A percentile compares a stretch with the other conserved stretches of the same genome.
These are phyloP conservation scores for Panzeria rudis DNA, from an alignment of 2,888 invertebrate genomes.

Conservation along the genomic window DNA sequence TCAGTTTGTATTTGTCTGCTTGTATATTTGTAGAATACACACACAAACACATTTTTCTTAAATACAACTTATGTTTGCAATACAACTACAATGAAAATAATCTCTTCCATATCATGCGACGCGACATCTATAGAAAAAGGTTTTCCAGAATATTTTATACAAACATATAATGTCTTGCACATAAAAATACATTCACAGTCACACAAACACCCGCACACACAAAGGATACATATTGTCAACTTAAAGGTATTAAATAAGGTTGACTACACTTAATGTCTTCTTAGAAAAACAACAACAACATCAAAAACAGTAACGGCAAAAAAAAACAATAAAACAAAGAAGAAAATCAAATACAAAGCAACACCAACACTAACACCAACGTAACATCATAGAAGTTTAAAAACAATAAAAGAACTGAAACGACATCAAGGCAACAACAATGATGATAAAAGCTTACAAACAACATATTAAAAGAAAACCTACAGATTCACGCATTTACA, in stretches of 20 bases:
- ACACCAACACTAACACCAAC: slow-evolving; percentile 66
- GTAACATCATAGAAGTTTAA: slow-evolving; percentile 44
- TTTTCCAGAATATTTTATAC: slow-evolving; percentile 36
- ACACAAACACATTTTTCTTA: background rate
- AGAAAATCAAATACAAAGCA: slow-evolving; percentile 66
- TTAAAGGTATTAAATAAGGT: slow-evolving; percentile 81
- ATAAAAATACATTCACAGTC: background rate
- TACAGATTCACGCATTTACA: slow-evolving; percentile 22
- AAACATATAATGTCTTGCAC: background rate
- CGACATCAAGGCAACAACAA: slow-evolving; percentile 6
- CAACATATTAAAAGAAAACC: slow-evolving; percentile 39
- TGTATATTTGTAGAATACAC: slow-evolving; percentile 1
- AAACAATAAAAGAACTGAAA: slow-evolving; percentile 30
- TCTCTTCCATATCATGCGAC: slow-evolving; percentile 3
- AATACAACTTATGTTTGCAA: slow-evolving; percentile 8
- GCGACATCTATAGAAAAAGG: slow-evolving; percentile 11
- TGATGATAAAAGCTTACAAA: background rate
- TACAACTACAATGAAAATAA: slow-evolving; percentile 15
- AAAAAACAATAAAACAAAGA: slow-evolving; percentile 71
- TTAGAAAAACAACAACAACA: slow-evolving; percentile 63
- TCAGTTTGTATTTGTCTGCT: background rate
- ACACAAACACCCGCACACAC: background rate
- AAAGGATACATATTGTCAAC: slow-evolving; percentile 76
- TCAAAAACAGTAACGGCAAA: slow-evolving; percentile 59
- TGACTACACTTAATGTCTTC: slow-evolving; percentile 81